Base-by-base conservation (phyloP, 2,113 vertebrate species). In the Chamaea fasciata region DNA sequence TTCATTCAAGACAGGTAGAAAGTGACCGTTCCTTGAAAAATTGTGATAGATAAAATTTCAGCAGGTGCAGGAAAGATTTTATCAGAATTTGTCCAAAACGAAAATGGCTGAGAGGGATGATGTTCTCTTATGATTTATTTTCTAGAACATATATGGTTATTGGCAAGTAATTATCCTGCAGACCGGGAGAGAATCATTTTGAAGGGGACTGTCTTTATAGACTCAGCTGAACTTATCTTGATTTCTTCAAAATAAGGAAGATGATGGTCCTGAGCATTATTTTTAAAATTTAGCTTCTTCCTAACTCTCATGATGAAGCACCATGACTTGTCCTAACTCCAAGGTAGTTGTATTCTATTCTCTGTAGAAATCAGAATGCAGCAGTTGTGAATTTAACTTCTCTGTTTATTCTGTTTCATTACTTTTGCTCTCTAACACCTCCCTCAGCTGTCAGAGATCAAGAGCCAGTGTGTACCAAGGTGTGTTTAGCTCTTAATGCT, bases 191-290 rank as follows among this genome's bases (percentile, higher is more conserved):
- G 13, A 74, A 33, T 49, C 35, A 24, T 74, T 81, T 62, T 84
- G 26, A 81, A 85, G 71, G 21, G n/a, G 9, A 33, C 39, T 50
- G 2, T 46, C 5, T 46, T 83, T 4, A 21, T 22, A 23, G 14
- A 65, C 87, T 63, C 14, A 47, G 39, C 42, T 27, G 26, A 77
- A 46, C 7, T 55, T 69, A 9, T 0, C 42, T 59, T 84, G 35
- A 35, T 63, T 74, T 78, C 42, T 69, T 92, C 8, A 81, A 70
- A 59, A 57, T 59, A 47, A 74, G 46, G 20, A 83, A 83, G 23
- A 16, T 3, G 0, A 27, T 41, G 22, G 15, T 57, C 20, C 17
- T 59, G 21, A 57, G 13, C 0, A 1, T 81, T 62, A 31, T 59
- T 83, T 86, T 70, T 12, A 24, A 70, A 28, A 46, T 77, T 73